Percentiles rank a stretch among this genome's conserved stretches.
Conservation (phyloP, 2,113 vertebrate genomes). For the Nymphicus hollandicus region DNA sequence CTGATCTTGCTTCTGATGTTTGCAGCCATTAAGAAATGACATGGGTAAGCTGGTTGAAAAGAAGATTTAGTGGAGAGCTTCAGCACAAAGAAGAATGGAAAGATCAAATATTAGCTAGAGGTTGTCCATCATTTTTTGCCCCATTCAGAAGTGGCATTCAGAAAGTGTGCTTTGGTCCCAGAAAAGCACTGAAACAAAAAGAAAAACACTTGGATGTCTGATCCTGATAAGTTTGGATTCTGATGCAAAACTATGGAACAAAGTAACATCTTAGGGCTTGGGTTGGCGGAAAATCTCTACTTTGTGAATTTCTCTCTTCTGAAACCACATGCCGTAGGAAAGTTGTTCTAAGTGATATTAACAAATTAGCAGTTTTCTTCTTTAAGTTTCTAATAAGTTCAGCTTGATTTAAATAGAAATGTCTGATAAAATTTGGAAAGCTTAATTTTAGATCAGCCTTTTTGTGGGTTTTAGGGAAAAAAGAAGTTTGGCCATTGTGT, state of each 20-base stretch:
- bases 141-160: background rate
- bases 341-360: background rate
- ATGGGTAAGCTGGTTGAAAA: background rate
- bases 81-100: background rate
- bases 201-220: background rate
- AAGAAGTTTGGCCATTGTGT: background rate
- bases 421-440: background rate
- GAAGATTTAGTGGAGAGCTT: background rate
- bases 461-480: background rate
- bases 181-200: background rate
- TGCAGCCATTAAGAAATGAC: background rate
- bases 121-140: background rate
- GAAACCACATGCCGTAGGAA: background rate
- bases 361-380: background rate
- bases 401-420: background rate
- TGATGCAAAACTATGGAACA: background rate
- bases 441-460: background rate
- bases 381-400: background rate
- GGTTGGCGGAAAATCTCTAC: background rate
- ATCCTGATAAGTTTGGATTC: background rate
- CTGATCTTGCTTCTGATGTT: background rate
- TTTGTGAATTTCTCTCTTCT: background rate
- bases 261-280: background rate
- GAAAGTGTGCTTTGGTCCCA: background rate
- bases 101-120: background rate